Conservation (phyloP, 2,113 vertebrate species). For the Protomyctophum bolini region DNA sequence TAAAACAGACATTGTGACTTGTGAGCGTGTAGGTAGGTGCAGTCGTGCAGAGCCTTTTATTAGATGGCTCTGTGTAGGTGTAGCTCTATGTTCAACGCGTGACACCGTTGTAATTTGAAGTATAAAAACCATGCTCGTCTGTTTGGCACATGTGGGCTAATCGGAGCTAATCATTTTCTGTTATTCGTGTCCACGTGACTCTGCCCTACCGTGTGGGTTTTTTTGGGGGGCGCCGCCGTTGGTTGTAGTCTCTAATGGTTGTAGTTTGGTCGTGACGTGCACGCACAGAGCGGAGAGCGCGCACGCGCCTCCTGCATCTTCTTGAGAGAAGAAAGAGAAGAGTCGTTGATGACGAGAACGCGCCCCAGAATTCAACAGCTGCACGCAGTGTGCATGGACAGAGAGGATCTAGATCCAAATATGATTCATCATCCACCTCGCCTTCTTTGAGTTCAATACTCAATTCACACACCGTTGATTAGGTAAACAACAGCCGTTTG, state of each 20-base stretch:
- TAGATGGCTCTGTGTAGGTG: too few relatives aligned
- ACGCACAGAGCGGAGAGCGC: constrained; percentile 19
- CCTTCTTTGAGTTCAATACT: background rate
- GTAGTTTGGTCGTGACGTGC: too few relatives aligned
- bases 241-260: too few relatives aligned
- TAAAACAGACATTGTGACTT: too few relatives aligned
- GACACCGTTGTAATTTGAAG: too few relatives aligned
- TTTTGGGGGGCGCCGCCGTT: constrained; percentile 1
- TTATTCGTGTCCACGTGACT: constrained; percentile 64
- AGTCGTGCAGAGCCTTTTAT: too few relatives aligned
- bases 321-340: background rate
- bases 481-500: constrained; percentile 54
- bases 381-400: constrained; percentile 74
- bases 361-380: constrained; percentile 78
- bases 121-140: background rate
- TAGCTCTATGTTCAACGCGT: too few relatives aligned
- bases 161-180: constrained; percentile 30
- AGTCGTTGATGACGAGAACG: constrained; percentile 61
- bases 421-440: constrained; percentile 41
- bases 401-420: constrained; percentile 56
- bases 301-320: constrained; percentile 71
- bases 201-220: background rate
- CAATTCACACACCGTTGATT: constrained; percentile 54
- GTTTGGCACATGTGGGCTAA: constrained; percentile 36
- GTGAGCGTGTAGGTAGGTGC: too few relatives aligned